Evolutionary conservation across 1,140 invertebrate genomes (phyloP).

Genomic region (Apis laboriosa): DNA sequence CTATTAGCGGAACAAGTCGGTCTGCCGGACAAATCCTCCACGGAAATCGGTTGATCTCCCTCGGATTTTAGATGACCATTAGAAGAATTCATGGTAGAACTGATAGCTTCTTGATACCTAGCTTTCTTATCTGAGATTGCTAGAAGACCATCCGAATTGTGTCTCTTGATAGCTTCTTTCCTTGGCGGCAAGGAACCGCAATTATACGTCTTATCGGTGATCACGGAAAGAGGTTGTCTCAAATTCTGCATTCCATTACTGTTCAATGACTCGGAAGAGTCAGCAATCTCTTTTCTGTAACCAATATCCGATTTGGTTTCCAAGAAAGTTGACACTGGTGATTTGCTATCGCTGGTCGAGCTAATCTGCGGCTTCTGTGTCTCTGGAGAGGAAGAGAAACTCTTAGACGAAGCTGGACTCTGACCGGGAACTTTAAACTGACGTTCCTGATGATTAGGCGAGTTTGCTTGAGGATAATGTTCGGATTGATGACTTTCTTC

Average conservation of each 20-base stretch:
- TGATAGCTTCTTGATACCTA: slow-evolving; percentile 71
- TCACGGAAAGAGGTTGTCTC: slow-evolving; percentile 76
- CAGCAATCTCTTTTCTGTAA: slow-evolving; percentile 50
- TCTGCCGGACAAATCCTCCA: slow-evolving; percentile 70
- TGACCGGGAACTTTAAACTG: slow-evolving; percentile 79
- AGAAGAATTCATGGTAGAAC: slow-evolving; percentile 57
- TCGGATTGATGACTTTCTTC: slow-evolving; percentile 74
- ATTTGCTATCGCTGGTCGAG: slow-evolving; percentile 82
- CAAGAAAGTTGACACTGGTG: slow-evolving; percentile 78
- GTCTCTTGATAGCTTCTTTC: slow-evolving; percentile 68
- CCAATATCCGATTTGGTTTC: slow-evolving; percentile 64
- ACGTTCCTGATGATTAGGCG: slow-evolving; percentile 77
- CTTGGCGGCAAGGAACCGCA: slow-evolving; percentile 49
- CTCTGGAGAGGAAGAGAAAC: slow-evolving; percentile 82
- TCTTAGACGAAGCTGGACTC: slow-evolving; percentile 78
- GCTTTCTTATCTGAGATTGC: slow-evolving; percentile 75
- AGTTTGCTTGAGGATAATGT: slow-evolving; percentile 66
- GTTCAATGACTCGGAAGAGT: slow-evolving; percentile 24
- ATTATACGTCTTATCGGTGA: slow-evolving; percentile 77
- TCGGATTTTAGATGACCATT: slow-evolving; percentile 46
- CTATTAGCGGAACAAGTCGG: slow-evolving; percentile 56
- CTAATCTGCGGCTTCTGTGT: slow-evolving; percentile 84
- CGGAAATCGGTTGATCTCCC: slow-evolving; percentile 61
- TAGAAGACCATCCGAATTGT: slow-evolving; percentile 73
- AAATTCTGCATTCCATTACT: slow-evolving; percentile 54